A percentile compares a stretch with the other conserved stretches of the same genome.
phyloP scores from a whole-genome alignment of 1,140 invertebrate species.

The Drosophila obscura region DNA sequence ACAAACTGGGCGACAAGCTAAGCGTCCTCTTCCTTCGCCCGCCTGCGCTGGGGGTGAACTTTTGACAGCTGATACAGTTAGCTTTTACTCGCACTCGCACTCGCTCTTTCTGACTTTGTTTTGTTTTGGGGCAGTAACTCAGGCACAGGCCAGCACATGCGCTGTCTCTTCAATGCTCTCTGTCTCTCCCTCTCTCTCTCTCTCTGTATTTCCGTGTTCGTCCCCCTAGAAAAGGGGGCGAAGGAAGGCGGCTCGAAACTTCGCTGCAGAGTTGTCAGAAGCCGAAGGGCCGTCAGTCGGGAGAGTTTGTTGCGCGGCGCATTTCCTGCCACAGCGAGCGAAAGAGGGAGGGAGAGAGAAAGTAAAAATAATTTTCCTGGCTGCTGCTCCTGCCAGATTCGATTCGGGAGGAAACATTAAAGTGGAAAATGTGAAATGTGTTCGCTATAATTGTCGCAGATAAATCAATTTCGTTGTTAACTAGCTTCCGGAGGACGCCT shows the following conservation, averaged over 20 bases:
- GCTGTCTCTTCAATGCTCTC: constrained; percentile 31
- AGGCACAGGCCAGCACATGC: constrained; percentile 54
- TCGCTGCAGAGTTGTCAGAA: constrained; percentile 76
- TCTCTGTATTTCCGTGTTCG: background rate
- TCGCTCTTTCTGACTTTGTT: constrained; percentile 55
- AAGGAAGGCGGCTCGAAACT: constrained; percentile 51
- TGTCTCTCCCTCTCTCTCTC: constrained; percentile 1
- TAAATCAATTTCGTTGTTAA: constrained; percentile 41
- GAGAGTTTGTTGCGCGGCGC: constrained; percentile 53
- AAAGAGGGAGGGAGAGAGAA: background rate
- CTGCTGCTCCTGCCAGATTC: constrained; percentile 21
- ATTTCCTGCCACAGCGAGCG: constrained; percentile 17
- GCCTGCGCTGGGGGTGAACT: constrained; percentile 29
- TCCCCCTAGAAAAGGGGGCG: background rate
- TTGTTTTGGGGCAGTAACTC: constrained; percentile 67
- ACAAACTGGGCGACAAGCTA: constrained; percentile 45
- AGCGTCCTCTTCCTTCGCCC: background rate
- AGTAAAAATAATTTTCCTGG: background rate
- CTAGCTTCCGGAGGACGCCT: constrained; percentile 15
- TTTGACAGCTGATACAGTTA: constrained; percentile 62
- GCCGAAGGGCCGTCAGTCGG: constrained; percentile 65
- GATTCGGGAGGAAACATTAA: constrained; percentile 7
- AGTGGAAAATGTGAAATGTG: constrained; percentile 41
- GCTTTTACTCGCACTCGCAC: constrained; percentile 50
- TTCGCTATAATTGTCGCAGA: constrained; percentile 30